Base-by-base conservation (phyloP, 2,888 invertebrate genomes). In the Phrixothrix hirtus region DNA sequence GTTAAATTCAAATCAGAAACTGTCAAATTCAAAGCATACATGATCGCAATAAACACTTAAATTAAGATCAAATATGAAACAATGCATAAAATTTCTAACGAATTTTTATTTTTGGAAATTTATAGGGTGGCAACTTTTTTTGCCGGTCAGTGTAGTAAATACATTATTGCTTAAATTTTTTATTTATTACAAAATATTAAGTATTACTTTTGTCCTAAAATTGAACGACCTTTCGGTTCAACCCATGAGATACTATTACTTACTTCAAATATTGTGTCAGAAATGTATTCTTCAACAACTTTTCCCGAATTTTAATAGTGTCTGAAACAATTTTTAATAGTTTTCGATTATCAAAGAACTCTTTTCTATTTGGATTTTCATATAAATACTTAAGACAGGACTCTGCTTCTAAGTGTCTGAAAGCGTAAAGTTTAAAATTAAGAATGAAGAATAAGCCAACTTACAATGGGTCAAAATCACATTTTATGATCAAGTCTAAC, bases 401-500 rank as follows among this genome's bases (percentile, higher is more conserved):
- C 17, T 11, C 17, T 11, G 17, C 35, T 36, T 21, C 17, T 36
- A 21, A 2, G 6, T 21, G 5, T 2, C 35, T 36, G 21, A 11
- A 36, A 36, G 7, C 9, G 16, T 7, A 10, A 11, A 2, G 10
- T 36, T 1, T n/a, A n/a, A n/a, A n/a, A n/a, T n/a, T n/a, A n/a
- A n/a, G n/a, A n/a, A n/a, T n/a, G n/a, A n/a, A n/a, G n/a, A 21
- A 21, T 21, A 21, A 3, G 7, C 7, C 7, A 41, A 41, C 41
- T 41, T 41, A 41, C 41, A 41, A 13, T n/a, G 9, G 5, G 10
- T 11, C 6, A 21, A 41, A 21, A 13, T 41, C 21, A 30, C 12
- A 31, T 10, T 31, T 10, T 17, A n/a, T 11, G 7, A 41, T 4
- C 3, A 14, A 17, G 9, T 32, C 6, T 2, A 43, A 10, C 5